Percentiles rank a stretch among this genome's conserved stretches.
Evolutionary conservation across 2,113 vertebrate genomes (phyloP).

Genomic region (Athene noctua): DNA sequence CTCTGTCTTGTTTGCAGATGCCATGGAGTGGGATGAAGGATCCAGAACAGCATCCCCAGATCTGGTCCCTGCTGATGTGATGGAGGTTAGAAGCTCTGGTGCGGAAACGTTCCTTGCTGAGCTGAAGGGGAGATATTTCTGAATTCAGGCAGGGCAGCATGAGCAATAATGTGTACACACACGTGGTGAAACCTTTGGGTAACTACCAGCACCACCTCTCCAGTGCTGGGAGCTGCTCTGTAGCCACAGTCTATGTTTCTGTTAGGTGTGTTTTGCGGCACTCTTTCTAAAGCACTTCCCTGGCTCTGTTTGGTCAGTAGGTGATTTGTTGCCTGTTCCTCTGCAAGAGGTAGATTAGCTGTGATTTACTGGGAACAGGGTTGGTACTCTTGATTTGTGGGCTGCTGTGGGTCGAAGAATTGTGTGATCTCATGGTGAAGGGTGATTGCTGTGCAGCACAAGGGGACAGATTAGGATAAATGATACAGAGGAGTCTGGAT

Average conservation of each 20-base stretch:
- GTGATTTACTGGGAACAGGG: background rate
- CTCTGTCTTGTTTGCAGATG: background rate
- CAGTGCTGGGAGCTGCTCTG: background rate
- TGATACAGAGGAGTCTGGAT: background rate
- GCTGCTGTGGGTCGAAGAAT: background rate
- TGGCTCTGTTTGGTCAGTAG: background rate
- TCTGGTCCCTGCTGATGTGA: background rate
- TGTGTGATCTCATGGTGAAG: background rate
- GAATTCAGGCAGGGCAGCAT: background rate
- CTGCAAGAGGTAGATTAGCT: background rate
- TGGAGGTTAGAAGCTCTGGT: accelerated
- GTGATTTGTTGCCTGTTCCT: background rate
- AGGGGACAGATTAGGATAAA: background rate
- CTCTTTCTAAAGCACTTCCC: background rate
- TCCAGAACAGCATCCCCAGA: background rate
- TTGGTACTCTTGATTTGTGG: background rate
- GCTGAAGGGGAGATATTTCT: background rate
- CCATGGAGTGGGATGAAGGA: background rate
- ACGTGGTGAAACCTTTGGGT: background rate
- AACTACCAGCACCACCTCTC: background rate
- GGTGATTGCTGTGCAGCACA: background rate
- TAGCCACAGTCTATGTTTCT: background rate
- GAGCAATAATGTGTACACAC: background rate
- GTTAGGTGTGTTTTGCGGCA: background rate
- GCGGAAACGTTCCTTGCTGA: background rate